phyloP scores from a whole-genome alignment of 2,113 vertebrate species.

The Brachirus orientalis region DNA sequence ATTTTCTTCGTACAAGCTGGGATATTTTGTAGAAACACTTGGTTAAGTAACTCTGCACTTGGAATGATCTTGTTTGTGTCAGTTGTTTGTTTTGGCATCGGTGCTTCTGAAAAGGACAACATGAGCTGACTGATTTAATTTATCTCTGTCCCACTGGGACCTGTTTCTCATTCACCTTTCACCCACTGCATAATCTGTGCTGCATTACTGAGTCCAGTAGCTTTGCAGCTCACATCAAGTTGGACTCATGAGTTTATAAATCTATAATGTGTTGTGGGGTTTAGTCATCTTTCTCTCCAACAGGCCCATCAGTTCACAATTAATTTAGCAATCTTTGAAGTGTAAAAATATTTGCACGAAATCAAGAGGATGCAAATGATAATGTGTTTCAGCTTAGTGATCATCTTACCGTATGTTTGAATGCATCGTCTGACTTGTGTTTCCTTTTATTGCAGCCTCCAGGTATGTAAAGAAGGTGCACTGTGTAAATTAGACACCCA shows the following conservation, averaged over 20 bases:
- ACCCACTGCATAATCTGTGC: constrained; percentile 50
- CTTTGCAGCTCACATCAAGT: constrained; percentile 13
- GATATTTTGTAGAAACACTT: constrained; percentile 35
- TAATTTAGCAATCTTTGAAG: not conserved
- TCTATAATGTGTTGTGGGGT: constrained; percentile 9
- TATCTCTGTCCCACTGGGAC: constrained; percentile 36
- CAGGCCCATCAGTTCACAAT: constrained; percentile 3
- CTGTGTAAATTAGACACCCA: constrained; percentile 38
- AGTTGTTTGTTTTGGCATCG: too few relatives aligned
- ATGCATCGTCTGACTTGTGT: too few relatives aligned
- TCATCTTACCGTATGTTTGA: constrained; percentile 1
- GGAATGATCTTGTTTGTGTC: constrained; percentile 29
- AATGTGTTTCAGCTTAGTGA: not conserved
- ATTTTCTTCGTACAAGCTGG: constrained; percentile 26
- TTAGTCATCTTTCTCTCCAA: constrained; percentile 5
- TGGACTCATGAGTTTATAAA: constrained; percentile 7
- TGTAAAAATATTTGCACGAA: too few relatives aligned
- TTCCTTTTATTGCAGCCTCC: constrained; percentile 6
- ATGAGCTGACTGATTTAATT: too few relatives aligned
- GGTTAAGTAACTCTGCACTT: constrained; percentile 41
- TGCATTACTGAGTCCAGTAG: constrained; percentile 16
- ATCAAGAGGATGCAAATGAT: not conserved
- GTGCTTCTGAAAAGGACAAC: constrained; percentile 29
- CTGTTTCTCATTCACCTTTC: constrained; percentile 59
- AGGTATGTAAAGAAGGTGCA: constrained; percentile 29